Conservation (phyloP, 2,113 vertebrate genomes). For the Macquaria australasica region DNA sequence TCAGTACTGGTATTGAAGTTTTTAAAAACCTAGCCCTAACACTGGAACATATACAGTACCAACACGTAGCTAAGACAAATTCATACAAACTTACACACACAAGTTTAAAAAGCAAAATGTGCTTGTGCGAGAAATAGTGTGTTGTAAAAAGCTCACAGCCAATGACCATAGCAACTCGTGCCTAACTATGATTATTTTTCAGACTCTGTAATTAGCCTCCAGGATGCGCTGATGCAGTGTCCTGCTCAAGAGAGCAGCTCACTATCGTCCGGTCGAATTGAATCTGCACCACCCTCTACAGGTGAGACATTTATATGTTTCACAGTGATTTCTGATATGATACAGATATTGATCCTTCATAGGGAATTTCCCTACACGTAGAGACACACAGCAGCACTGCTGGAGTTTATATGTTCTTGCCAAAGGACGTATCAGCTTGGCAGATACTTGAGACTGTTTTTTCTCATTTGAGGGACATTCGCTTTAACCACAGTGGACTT, state of each 20-base stretch:
- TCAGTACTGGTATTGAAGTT: not conserved
- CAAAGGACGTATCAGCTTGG: not conserved
- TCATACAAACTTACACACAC: not conserved
- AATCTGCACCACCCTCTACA: slow-evolving; percentile 79
- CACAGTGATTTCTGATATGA: not conserved
- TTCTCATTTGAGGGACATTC: too few species aligned
- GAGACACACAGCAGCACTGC: not conserved
- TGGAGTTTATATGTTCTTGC: not conserved
- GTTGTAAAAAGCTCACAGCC: not conserved
- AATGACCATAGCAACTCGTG: not conserved
- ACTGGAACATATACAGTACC: not conserved
- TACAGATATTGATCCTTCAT: too few species aligned
- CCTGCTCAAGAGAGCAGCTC: slow-evolving; percentile 84
- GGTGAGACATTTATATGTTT: slow-evolving; percentile 78
- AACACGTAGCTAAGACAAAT: not conserved
- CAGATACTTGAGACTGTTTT: not conserved
- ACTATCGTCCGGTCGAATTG: slow-evolving; percentile 78
- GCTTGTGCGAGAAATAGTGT: not conserved
- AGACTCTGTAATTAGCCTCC: slow-evolving; percentile 92
- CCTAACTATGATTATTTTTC: slow-evolving; percentile 29
- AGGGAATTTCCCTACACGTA: not conserved
- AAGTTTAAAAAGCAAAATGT: not conserved
- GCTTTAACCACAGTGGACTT: not conserved
- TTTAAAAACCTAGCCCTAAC: too few species aligned
- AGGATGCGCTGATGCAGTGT: slow-evolving; percentile 85